These are phyloP conservation scores for Calcarius lapponicus DNA, from an alignment of 2,797 vertebrate genomes.

Conservation along the genomic window DNA sequence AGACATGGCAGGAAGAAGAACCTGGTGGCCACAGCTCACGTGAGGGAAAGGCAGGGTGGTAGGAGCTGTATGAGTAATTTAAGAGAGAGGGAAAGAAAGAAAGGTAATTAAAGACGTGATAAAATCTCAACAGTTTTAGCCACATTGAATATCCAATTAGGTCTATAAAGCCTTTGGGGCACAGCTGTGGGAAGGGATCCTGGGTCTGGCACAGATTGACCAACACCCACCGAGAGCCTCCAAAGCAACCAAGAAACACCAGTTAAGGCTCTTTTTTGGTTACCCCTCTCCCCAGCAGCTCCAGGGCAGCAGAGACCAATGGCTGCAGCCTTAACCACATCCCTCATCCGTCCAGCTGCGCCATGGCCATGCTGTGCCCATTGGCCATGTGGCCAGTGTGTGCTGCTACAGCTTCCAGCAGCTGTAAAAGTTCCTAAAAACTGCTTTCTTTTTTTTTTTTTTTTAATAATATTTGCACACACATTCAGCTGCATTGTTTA, in stretches of 20 bases:
- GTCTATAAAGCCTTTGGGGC: neutral
- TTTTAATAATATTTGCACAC: neutral
- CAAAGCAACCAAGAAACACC: neutral
- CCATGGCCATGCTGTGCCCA: rapidly evolving
- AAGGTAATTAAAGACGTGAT: slow-evolving; percentile 28
- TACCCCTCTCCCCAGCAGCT: neutral
- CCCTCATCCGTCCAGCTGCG: neutral
- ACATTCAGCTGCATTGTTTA: neutral
- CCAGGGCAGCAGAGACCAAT: rapidly evolving
- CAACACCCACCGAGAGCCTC: neutral
- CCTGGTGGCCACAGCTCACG: neutral
- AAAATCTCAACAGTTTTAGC: slow-evolving; percentile 46
- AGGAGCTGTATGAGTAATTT: neutral
- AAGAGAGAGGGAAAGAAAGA: slow-evolving; percentile 17
- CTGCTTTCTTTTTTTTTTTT: no score
- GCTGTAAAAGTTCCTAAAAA: neutral
- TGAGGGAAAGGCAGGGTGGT: neutral
- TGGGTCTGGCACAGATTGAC: neutral
- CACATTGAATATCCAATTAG: slow-evolving; percentile 9
- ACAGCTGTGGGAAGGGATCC: neutral
- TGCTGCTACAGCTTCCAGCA: neutral
- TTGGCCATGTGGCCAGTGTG: rapidly evolving
- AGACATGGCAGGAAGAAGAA: neutral
- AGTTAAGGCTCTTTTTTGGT: neutral
- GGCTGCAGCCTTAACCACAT: neutral